A percentile compares a stretch with the other conserved stretches of the same genome.
Evolutionary conservation across 2,113 vertebrate species (phyloP).

Genomic region (Nesogale talazaci): DNA sequence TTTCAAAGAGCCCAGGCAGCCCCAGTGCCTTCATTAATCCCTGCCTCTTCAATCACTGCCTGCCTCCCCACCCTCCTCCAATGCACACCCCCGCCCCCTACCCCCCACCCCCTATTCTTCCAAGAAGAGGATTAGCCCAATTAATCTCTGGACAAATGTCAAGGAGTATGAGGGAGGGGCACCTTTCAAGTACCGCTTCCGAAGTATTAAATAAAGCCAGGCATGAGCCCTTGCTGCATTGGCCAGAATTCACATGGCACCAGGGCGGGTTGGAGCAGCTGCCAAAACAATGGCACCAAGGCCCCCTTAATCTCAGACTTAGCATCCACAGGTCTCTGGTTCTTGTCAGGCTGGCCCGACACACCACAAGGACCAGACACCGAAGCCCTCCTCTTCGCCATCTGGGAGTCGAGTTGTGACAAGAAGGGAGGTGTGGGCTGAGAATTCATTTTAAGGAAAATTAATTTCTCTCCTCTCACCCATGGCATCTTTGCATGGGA

Average conservation of each 20-base stretch:
- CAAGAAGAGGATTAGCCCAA: conserved; percentile 79
- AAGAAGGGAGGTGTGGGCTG: neutral
- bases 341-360: conserved; percentile 42
- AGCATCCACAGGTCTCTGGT: conserved; percentile 19
- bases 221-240: neutral
- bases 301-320: conserved; percentile 49
- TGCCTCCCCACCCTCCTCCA: neutral
- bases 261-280: conserved; percentile 56
- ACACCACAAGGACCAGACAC: neutral
- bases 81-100: neutral
- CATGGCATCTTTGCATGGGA: neutral
- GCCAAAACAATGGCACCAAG: conserved; percentile 41
- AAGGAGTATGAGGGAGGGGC: conserved; percentile 62
- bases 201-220: conserved; percentile 48
- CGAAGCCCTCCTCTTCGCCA: conserved; percentile 12
- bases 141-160: conserved; percentile 82
- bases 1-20: conserved; percentile 36
- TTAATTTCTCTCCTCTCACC: too few relatives aligned
- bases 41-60: neutral
- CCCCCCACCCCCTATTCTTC: conserved; percentile 63
- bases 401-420: conserved; percentile 29
- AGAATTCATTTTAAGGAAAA: neutral
- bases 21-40: conserved; percentile 41
- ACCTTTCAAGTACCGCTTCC: conserved; percentile 56
- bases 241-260: neutral